Percentiles rank a stretch among this genome's conserved stretches.
phyloP scores from a whole-genome alignment of 2,888 invertebrate genomes.

The Polyommatus icarus region DNA sequence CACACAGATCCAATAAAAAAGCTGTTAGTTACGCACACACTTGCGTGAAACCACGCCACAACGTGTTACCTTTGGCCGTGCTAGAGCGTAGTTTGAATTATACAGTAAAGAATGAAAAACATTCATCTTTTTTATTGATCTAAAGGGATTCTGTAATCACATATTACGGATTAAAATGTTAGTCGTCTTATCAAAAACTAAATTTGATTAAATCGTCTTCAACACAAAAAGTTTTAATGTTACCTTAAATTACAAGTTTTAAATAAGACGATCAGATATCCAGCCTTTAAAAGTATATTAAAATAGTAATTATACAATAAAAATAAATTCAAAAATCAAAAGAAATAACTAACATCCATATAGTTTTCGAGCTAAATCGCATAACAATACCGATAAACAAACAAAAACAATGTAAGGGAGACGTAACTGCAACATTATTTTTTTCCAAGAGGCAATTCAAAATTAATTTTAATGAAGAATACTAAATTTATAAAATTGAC shows the following conservation, averaged over 20 bases:
- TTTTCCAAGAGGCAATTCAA: too few relatives aligned
- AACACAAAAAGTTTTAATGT: not conserved
- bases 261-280: not conserved
- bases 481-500: too few relatives aligned
- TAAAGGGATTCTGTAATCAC: not conserved
- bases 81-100: too few relatives aligned
- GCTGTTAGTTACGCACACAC: not conserved
- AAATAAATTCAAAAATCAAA: constrained; percentile 28
- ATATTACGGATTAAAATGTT: not conserved
- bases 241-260: not conserved
- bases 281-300: constrained; percentile 32
- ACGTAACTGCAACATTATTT: not conserved
- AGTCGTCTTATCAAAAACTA: not conserved
- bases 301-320: constrained; percentile 29
- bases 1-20: not conserved
- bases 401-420: constrained; percentile 70
- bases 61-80: not conserved
- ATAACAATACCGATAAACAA: constrained; percentile 69
- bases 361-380: constrained; percentile 46
- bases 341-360: constrained; percentile 36
- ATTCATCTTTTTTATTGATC: not conserved
- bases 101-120: not conserved
- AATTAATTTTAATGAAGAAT: too few relatives aligned
- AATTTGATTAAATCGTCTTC: not conserved
- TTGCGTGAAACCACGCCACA: not conserved